Evolutionary conservation across 2,888 invertebrate genomes (phyloP).

Genomic region (Melipona beecheii): DNA sequence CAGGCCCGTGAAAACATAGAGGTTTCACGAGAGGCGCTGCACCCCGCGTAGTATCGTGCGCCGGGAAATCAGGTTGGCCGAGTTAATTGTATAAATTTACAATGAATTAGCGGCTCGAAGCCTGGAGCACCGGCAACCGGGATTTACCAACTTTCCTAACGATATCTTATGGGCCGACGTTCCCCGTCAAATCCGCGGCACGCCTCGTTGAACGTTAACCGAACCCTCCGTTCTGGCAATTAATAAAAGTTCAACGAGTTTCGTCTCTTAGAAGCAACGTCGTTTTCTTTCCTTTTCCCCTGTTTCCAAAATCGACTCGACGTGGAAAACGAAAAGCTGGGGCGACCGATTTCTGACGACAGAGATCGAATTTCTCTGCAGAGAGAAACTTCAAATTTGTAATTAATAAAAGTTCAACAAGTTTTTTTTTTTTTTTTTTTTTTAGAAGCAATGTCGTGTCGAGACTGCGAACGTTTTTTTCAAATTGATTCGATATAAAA

Average conservation of each 20-base stretch:
- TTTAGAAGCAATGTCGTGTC: neutral
- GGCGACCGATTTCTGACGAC: neutral
- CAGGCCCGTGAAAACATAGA: conserved; percentile 45
- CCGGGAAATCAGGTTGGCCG: conserved; percentile 51
- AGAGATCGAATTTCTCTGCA: too few relatives aligned
- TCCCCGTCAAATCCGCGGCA: conserved; percentile 22
- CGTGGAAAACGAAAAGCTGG: neutral
- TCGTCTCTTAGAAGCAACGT: neutral
- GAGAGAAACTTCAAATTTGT: too few relatives aligned
- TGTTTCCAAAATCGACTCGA: neutral
- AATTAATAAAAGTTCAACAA: too few relatives aligned
- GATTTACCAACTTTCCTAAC: conserved; percentile 52
- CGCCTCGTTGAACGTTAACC: conserved; percentile 22
- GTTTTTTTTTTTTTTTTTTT: too few relatives aligned
- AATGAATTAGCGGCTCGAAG: conserved; percentile 76
- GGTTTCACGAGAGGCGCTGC: neutral
- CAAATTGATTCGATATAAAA: neutral
- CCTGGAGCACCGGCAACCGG: conserved; percentile 5
- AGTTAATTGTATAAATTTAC: conserved; percentile 82
- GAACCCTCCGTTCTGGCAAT: neutral
- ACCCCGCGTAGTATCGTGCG: conserved; percentile 28
- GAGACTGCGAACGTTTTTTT: neutral
- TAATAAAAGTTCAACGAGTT: conserved; percentile 10
- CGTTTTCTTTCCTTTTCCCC: too few relatives aligned
- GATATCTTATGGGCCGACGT: conserved; percentile 28